Conservation (phyloP, 2,113 vertebrate species). For the Limnothrissa miodon region DNA sequence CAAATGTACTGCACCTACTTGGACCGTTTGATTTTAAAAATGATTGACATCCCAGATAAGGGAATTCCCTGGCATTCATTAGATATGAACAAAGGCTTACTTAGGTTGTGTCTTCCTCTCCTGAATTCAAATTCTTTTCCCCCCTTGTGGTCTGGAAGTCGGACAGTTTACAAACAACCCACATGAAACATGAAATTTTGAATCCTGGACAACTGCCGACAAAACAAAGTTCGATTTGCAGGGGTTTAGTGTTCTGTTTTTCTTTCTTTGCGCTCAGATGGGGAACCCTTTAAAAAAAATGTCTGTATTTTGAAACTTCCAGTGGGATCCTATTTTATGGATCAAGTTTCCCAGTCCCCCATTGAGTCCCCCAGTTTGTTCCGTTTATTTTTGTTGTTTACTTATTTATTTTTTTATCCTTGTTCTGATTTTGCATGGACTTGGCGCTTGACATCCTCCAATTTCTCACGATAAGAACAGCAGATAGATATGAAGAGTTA, state of each 20-base stretch:
- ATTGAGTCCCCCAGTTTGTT: not conserved
- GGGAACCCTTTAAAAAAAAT: not conserved
- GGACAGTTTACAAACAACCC: conserved; percentile 1
- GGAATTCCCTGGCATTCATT: conserved; percentile 11
- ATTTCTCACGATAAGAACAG: conserved; percentile 25
- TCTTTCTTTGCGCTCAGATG: not conserved
- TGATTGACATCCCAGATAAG: conserved; percentile 35
- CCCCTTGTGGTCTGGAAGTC: not conserved
- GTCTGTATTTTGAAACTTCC: conserved; percentile 8
- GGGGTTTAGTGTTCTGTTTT: not conserved
- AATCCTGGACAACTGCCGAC: not conserved
- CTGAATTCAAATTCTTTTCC: not conserved
- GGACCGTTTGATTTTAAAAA: conserved; percentile 38
- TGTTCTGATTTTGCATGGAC: not conserved
- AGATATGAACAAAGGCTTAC: conserved; percentile 10
- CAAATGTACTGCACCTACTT: conserved; percentile 56
- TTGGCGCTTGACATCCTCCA: not conserved
- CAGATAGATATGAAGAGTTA: conserved; percentile 15
- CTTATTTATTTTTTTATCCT: not conserved
- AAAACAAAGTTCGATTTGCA: not conserved
- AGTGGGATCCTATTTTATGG: conserved; percentile 5
- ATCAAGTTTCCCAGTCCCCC: not conserved
- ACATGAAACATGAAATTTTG: not conserved
- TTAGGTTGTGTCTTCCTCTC: not conserved
- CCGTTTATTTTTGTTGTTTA: not conserved